Conservation (phyloP, 1,140 invertebrate species). For the Neodiprion pinetum region DNA sequence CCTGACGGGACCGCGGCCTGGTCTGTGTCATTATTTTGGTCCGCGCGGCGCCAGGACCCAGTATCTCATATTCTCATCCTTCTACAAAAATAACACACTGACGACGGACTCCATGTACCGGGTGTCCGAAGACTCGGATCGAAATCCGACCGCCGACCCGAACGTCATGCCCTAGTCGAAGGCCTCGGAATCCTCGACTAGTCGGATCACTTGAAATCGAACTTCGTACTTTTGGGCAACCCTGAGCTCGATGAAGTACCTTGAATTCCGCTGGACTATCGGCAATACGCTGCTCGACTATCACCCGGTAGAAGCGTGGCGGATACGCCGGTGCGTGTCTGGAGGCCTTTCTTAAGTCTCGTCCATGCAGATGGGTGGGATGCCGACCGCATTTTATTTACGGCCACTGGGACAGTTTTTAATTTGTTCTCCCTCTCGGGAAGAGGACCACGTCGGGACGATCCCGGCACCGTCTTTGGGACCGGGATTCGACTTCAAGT, state of each 20-base stretch:
- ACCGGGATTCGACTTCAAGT: conserved; percentile 28
- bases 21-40: conserved; percentile 59
- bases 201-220: neutral
- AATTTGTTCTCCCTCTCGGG: conserved; percentile 59
- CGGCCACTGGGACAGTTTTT: conserved; percentile 63
- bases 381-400: conserved; percentile 60
- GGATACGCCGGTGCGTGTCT: conserved; percentile 51
- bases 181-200: too few relatives aligned
- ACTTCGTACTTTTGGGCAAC: neutral
- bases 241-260: conserved; percentile 15
- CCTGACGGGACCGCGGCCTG: conserved; percentile 44
- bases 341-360: conserved; percentile 49
- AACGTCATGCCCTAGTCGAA: too few relatives aligned
- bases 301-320: conserved; percentile 52
- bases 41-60: conserved; percentile 56
- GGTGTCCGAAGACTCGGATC: conserved; percentile 31
- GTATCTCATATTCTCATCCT: conserved; percentile 59
- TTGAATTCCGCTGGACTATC: neutral
- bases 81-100: conserved; percentile 46
- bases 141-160: too few relatives aligned
- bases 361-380: conserved; percentile 55
- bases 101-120: conserved; percentile 41
- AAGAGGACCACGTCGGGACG: conserved; percentile 26
- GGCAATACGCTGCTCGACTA: neutral
- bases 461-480: conserved; percentile 29